Evolutionary conservation across 2,797 vertebrate species (phyloP).

Genomic region (Pangasius djambal): DNA sequence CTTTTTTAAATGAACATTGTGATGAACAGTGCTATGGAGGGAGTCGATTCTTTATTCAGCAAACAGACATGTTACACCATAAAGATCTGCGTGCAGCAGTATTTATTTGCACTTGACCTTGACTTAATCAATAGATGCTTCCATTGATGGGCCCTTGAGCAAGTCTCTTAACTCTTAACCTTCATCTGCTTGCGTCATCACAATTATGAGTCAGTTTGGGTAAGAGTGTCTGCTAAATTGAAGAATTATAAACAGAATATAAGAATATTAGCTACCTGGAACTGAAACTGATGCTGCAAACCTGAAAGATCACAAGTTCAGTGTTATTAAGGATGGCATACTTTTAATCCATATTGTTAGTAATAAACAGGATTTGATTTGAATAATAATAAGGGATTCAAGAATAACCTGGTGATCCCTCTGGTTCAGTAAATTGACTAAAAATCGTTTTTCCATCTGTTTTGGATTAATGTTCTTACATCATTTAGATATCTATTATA

Average conservation of each 20-base stretch:
- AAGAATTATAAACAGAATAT: neutral
- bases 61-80: neutral
- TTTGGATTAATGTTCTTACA: neutral
- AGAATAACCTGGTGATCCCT: neutral
- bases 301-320: neutral
- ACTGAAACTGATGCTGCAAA: neutral
- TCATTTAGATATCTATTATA: neutral
- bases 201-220: neutral
- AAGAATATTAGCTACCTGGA: neutral
- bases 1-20: neutral
- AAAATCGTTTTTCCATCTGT: neutral
- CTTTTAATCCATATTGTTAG: neutral
- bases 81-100: neutral
- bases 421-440: neutral
- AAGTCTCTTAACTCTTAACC: neutral
- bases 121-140: slow-evolving; percentile 3
- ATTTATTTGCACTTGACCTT: slow-evolving; percentile 21
- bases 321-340: neutral
- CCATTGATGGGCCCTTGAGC: neutral
- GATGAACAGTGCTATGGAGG: neutral
- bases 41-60: neutral
- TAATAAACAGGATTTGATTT: neutral
- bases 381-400: neutral
- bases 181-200: neutral
- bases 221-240: neutral